phyloP scores from a whole-genome alignment of 1,140 invertebrate species.

The Stegodyphus dumicola region DNA sequence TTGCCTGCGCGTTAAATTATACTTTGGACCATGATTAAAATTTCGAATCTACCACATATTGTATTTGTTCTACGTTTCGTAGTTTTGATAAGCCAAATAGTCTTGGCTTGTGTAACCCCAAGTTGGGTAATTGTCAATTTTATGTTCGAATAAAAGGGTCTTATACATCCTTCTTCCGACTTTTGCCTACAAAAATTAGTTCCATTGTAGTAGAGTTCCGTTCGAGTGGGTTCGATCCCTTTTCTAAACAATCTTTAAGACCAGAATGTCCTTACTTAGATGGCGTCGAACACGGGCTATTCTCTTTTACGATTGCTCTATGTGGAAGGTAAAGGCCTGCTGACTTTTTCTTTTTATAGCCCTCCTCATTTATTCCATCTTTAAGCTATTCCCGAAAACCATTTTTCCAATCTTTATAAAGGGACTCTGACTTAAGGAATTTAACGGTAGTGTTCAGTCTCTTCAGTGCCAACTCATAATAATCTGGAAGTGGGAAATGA shows the following conservation, averaged over 20 bases:
- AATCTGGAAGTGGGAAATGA: conserved; percentile 61
- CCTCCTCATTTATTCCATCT: conserved; percentile 66
- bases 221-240: too few relatives aligned
- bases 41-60: too few relatives aligned
- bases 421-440: conserved; percentile 62
- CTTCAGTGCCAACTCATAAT: conserved; percentile 61
- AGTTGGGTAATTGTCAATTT: too few relatives aligned
- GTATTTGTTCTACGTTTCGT: too few relatives aligned
- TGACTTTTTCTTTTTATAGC: conserved; percentile 60
- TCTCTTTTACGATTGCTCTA: conserved; percentile 57
- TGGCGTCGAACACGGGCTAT: conserved; percentile 34
- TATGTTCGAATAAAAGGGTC: too few relatives aligned
- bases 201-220: too few relatives aligned
- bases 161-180: too few relatives aligned
- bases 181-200: too few relatives aligned
- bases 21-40: too few relatives aligned
- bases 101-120: too few relatives aligned
- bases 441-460: conserved; percentile 60
- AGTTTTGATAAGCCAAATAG: too few relatives aligned
- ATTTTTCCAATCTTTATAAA: conserved; percentile 65
- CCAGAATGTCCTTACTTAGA: conserved; percentile 16
- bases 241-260: conserved; percentile 44
- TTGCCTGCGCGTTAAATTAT: too few relatives aligned
- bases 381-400: conserved; percentile 65
- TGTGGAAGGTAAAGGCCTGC: conserved; percentile 66